Conservation (phyloP, 2,113 vertebrate species). For the Pituophis catenifer region DNA sequence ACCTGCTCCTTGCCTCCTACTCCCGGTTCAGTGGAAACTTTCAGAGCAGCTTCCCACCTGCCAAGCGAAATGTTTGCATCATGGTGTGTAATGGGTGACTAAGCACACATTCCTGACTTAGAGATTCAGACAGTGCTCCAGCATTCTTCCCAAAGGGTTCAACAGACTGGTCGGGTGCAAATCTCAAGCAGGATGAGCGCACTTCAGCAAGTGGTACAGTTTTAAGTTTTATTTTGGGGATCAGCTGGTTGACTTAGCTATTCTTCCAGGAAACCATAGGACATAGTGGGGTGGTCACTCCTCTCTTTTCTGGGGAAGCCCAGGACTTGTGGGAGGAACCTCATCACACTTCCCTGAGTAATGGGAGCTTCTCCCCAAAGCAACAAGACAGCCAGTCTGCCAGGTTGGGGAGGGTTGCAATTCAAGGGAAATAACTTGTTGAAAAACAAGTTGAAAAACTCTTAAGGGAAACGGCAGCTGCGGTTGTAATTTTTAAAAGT, state of each 20-base stretch:
- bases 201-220: slow-evolving; percentile 54
- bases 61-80: slow-evolving; percentile 46
- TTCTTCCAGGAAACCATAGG: not conserved
- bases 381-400: not conserved
- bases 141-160: slow-evolving; percentile 36
- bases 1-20: too few relatives aligned
- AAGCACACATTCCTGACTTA: slow-evolving; percentile 45
- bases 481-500: not conserved
- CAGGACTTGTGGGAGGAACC: not conserved
- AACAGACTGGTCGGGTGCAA: slow-evolving; percentile 35
- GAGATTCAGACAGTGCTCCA: slow-evolving; percentile 51
- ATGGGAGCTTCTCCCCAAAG: not conserved
- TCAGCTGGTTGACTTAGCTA: not conserved
- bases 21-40: not conserved
- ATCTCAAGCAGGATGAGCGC: slow-evolving; percentile 44
- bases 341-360: not conserved
- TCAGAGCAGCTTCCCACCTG: slow-evolving; percentile 31
- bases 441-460: not conserved
- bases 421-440: not conserved
- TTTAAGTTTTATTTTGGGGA: slow-evolving; percentile 33
- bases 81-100: slow-evolving; percentile 56
- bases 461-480: not conserved
- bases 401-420: not conserved
- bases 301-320: not conserved
- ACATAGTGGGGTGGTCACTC: not conserved